Base-by-base conservation (phyloP, 2,113 vertebrate species). In the Carettochelys insculpta region DNA sequence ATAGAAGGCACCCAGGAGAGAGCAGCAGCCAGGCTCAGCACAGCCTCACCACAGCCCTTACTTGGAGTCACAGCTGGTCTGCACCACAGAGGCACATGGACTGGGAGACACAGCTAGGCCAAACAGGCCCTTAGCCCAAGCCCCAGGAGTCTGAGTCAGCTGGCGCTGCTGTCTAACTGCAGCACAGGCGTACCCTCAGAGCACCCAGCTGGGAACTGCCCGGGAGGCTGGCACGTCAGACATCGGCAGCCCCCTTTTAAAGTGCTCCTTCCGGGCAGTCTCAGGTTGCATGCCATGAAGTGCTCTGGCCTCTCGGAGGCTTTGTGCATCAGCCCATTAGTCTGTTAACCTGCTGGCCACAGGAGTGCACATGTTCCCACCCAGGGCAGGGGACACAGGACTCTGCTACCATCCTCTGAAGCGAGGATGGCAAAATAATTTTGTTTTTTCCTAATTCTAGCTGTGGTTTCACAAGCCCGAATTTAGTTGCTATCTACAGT, bases 1-100 rank as follows among this genome's bases (percentile, higher is more conserved):
- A 71, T 3, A 92, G 90, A 87, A 90, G 76, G 88, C 73, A 91
- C 86, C 76, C 71, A 7, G 0, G 0, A 87, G 14, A 12, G 48
- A 80, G 20, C 50, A 82, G 50, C 17, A 77, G 56, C 65, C 73
- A 47, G 56, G 90, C 53, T 61, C 75, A 87, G 68, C 38, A 52
- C 3, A 43, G 47, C n/a, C 88, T 87, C 53, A 52, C 51, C 9
- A 22, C 51, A 27, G 77, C 24, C 7, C 77, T 45, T 45, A 75
- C 25, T 43, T 52, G 6, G 51, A 27, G 14, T 17, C 20, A 43
- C 6, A 51, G 52, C 79, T 75, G 17, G 47, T 73, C 51, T 29
- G 34, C 34, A 41, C 19, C 9, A 19, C 38, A 68, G 34, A 65
- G n/a, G 10, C 19, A 65, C 17, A 65, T 8, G 16, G 16, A 34